A percentile compares a stretch with the other conserved stretches of the same genome.
These are phyloP conservation scores for Lineus longissimus DNA, from an alignment of 1,140 invertebrate genomes.

Conservation along the genomic window DNA sequence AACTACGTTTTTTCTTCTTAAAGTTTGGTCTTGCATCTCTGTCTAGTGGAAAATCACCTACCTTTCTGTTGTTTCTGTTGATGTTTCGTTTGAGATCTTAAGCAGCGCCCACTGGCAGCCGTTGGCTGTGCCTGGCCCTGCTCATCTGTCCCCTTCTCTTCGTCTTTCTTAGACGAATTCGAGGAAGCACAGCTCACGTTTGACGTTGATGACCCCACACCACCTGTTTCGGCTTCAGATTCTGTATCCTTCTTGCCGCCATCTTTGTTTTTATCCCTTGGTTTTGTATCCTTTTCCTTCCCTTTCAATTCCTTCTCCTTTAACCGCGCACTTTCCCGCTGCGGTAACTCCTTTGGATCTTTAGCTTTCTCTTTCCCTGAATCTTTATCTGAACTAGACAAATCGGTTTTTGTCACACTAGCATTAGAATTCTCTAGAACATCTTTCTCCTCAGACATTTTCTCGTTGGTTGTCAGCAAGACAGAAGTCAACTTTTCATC, in stretches of 20 bases:
- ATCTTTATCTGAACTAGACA: constrained; percentile 8
- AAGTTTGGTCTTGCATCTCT: too few species aligned
- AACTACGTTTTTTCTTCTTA: too few species aligned
- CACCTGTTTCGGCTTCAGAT: constrained; percentile 21
- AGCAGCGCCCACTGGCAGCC: constrained; percentile 30
- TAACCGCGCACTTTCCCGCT: background rate
- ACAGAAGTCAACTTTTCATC: too few species aligned
- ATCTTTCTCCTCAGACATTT: too few species aligned
- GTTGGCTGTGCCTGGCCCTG: constrained; percentile 28
- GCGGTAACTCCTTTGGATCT: constrained; percentile 12
- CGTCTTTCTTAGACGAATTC: constrained; percentile 53
- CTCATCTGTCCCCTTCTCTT: constrained; percentile 53
- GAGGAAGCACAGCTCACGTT: constrained; percentile 25
- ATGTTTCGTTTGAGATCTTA: constrained; percentile 42
- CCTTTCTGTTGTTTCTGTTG: constrained; percentile 28
- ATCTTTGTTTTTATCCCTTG: constrained; percentile 4
- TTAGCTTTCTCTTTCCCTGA: constrained; percentile 16
- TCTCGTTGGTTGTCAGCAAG: background rate
- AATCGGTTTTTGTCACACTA: too few species aligned
- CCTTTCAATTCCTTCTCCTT: constrained; percentile 12
- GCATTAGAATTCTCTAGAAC: too few species aligned
- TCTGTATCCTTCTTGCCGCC: constrained; percentile 12
- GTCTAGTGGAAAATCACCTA: too few species aligned
- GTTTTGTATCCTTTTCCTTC: constrained; percentile 13
- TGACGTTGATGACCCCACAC: constrained; percentile 23